A percentile compares a stretch with the other conserved stretches of the same genome.
phyloP scores from a whole-genome alignment of 2,797 vertebrate species.

The Nyctibius grandis region DNA sequence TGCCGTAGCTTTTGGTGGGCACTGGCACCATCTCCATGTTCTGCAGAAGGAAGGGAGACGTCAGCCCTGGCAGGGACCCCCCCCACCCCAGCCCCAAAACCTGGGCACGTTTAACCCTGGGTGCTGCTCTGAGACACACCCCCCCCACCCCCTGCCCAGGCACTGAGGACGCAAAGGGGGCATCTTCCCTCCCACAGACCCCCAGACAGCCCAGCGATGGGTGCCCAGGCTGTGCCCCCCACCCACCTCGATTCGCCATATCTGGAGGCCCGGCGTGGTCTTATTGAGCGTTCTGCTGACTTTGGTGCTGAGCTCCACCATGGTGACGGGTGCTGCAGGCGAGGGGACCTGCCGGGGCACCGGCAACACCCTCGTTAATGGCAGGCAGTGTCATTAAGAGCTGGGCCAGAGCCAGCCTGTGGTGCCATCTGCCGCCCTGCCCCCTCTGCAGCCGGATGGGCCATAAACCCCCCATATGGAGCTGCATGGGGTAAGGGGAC shows the following conservation, averaged over 20 bases:
- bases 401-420: background rate
- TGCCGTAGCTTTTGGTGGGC: conserved; percentile 76
- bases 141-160: background rate
- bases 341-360: background rate
- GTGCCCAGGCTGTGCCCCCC: background rate
- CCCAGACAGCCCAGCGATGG: rapidly evolving
- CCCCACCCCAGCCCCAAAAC: background rate
- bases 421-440: background rate
- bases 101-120: background rate
- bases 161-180: background rate
- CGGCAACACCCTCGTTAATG: background rate
- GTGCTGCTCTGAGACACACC: background rate
- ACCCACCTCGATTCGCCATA: conserved; percentile 89
- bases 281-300: conserved; percentile 79
- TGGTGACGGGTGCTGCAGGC: conserved; percentile 49
- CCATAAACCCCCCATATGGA: rapidly evolving
- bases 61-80: background rate
- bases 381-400: background rate
- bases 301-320: conserved; percentile 77
- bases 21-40: conserved; percentile 84
- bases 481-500: rapidly evolving
- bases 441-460: background rate
- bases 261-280: conserved; percentile 83
- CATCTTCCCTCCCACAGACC: background rate
- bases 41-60: conserved; percentile 52